A percentile compares a stretch with the other conserved stretches of the same genome.
Evolutionary conservation across 2,888 invertebrate genomes (phyloP).

Genomic region (Parochlus steinenii): DNA sequence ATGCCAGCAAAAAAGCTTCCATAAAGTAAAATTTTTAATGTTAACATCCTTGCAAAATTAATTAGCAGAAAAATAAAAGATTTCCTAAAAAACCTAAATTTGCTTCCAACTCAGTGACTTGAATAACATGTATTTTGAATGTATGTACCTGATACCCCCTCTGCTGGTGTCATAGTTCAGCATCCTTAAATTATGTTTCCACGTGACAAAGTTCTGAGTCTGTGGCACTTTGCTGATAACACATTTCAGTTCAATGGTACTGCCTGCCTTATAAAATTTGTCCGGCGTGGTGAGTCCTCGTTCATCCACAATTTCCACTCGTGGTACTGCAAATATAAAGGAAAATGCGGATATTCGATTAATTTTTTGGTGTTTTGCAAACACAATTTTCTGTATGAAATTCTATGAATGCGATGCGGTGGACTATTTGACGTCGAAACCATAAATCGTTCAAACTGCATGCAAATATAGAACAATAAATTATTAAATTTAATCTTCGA

Average conservation of each 20-base stretch:
- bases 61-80: not conserved
- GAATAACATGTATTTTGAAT: too few species aligned
- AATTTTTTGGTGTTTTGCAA: too few species aligned
- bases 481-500: too few species aligned
- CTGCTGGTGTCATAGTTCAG: conserved; percentile 65
- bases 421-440: too few species aligned
- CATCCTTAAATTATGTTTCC: conserved; percentile 59
- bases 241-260: conserved; percentile 66
- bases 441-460: too few species aligned
- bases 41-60: not conserved
- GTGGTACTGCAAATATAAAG: conserved; percentile 45
- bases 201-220: conserved; percentile 56
- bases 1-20: too few species aligned
- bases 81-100: not conserved
- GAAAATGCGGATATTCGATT: not conserved
- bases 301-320: conserved; percentile 65
- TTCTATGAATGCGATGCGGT: too few species aligned
- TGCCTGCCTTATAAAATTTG: conserved; percentile 69
- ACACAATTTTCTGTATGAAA: too few species aligned
- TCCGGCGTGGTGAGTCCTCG: conserved; percentile 57
- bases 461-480: too few species aligned
- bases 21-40: too few species aligned
- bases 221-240: conserved; percentile 65
- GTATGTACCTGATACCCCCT: conserved; percentile 56
- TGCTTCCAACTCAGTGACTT: not conserved